Evolutionary conservation across 1,140 invertebrate species (phyloP).

Genomic region (Mycetomoellerius zeteki): DNA sequence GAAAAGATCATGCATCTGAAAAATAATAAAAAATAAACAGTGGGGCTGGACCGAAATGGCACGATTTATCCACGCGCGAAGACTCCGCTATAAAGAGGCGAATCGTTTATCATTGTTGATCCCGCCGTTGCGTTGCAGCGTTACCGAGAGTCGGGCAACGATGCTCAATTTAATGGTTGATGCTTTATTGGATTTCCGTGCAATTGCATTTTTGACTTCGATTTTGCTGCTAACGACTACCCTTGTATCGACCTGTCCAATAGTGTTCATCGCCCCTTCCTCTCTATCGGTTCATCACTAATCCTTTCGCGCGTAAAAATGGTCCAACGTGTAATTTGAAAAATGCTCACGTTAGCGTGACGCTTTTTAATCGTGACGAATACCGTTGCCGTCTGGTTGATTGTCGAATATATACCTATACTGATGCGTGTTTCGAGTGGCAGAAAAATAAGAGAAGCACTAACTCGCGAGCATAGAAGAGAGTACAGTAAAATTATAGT

Average conservation of each 20-base stretch:
- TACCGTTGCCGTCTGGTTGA: conserved; percentile 40
- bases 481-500: conserved; percentile 1
- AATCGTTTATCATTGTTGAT: conserved; percentile 68
- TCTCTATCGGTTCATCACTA: background rate
- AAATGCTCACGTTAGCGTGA: conserved; percentile 60
- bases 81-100: conserved; percentile 56
- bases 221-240: conserved; percentile 77
- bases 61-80: conserved; percentile 63
- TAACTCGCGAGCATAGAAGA: background rate
- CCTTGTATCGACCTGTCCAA: conserved; percentile 67
- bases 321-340: conserved; percentile 71
- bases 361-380: conserved; percentile 53
- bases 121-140: background rate
- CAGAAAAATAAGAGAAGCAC: conserved; percentile 9
- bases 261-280: background rate
- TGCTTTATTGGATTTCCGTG: conserved; percentile 82
- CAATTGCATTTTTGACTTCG: conserved; percentile 80
- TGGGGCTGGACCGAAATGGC: background rate
- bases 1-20: conserved; percentile 13
- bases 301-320: conserved; percentile 52
- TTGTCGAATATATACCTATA: conserved; percentile 44
- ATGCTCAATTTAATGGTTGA: conserved; percentile 82
- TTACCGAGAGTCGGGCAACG: conserved; percentile 48
- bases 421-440: background rate
- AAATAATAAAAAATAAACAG: conserved; percentile 55